phyloP scores from a whole-genome alignment of 1,140 invertebrate genomes.

The Ganaspis sp. region DNA sequence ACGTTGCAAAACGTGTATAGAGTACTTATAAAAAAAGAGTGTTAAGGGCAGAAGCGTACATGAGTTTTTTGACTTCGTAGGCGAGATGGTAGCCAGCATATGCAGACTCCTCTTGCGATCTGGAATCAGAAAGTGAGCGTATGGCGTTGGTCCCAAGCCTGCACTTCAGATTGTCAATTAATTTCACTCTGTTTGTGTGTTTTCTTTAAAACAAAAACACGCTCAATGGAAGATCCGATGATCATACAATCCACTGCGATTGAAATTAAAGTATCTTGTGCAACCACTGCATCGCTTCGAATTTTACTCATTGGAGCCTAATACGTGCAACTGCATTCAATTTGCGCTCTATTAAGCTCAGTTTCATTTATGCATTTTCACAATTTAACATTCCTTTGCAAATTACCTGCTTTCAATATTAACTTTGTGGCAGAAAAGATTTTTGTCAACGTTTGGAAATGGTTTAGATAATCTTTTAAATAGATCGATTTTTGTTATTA shows the following conservation, averaged over 20 bases:
- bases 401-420: neutral
- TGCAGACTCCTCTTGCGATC: constrained; percentile 91
- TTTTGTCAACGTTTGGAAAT: neutral
- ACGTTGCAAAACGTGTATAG: constrained; percentile 23
- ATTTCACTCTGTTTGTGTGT: constrained; percentile 8
- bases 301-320: constrained; percentile 30
- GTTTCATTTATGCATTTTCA: constrained; percentile 4
- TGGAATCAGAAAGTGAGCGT: constrained; percentile 79
- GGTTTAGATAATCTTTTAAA: no score
- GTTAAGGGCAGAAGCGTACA: constrained; percentile 88
- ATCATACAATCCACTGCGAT: neutral
- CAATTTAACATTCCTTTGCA: neutral
- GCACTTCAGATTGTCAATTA: constrained; percentile 19
- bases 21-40: constrained; percentile 54
- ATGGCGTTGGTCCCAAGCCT: constrained; percentile 70
- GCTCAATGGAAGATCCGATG: neutral
- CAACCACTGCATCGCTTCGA: constrained; percentile 20
- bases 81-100: constrained; percentile 98
- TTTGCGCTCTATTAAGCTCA: constrained; percentile 25
- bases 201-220: neutral
- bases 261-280: constrained; percentile 6
- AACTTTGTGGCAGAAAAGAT: neutral
- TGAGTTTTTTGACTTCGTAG: constrained; percentile 99
- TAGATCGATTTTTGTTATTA: no score
- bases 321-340: constrained; percentile 28